phyloP scores from a whole-genome alignment of 2,888 invertebrate genomes.

The Heliconius ismenius region DNA sequence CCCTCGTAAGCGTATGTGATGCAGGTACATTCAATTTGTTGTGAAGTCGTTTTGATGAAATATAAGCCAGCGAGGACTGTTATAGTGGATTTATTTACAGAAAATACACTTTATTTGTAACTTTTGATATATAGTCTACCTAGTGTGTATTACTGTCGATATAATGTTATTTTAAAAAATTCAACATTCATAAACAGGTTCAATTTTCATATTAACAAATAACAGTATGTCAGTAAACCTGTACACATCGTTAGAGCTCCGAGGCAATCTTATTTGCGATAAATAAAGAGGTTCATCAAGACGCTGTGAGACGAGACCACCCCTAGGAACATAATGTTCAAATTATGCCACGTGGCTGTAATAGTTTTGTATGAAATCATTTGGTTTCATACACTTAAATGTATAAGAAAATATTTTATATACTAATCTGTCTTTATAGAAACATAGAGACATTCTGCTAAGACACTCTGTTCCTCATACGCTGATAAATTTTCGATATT shows the following conservation, averaged over 20 bases:
- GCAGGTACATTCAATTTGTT: slow-evolving; percentile 63
- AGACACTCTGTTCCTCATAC: too few relatives aligned
- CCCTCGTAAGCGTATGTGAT: slow-evolving; percentile 42
- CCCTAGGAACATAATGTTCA: slow-evolving; percentile 5
- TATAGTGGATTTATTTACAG: slow-evolving; percentile 58
- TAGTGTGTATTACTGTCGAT: background rate
- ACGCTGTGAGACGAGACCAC: slow-evolving; percentile 19
- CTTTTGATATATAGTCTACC: slow-evolving; percentile 24
- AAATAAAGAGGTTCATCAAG: slow-evolving; percentile 65
- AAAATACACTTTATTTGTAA: slow-evolving; percentile 48
- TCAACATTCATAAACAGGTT: too few relatives aligned
- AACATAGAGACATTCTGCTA: too few relatives aligned
- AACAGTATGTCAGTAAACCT: too few relatives aligned
- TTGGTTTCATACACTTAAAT: too few relatives aligned
- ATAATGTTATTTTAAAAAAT: background rate
- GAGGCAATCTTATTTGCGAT: slow-evolving; percentile 60
- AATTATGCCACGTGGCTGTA: slow-evolving; percentile 10
- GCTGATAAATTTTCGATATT: too few relatives aligned
- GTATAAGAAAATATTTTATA: too few relatives aligned
- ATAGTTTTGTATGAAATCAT: too few relatives aligned
- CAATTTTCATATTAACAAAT: background rate
- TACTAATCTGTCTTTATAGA: too few relatives aligned
- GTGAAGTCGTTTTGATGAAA: slow-evolving; percentile 65
- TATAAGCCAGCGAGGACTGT: slow-evolving; percentile 53
- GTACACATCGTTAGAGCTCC: slow-evolving; percentile 33